Evolutionary conservation across 2,113 vertebrate species (phyloP).

Genomic region (Pelodiscus sinensis): DNA sequence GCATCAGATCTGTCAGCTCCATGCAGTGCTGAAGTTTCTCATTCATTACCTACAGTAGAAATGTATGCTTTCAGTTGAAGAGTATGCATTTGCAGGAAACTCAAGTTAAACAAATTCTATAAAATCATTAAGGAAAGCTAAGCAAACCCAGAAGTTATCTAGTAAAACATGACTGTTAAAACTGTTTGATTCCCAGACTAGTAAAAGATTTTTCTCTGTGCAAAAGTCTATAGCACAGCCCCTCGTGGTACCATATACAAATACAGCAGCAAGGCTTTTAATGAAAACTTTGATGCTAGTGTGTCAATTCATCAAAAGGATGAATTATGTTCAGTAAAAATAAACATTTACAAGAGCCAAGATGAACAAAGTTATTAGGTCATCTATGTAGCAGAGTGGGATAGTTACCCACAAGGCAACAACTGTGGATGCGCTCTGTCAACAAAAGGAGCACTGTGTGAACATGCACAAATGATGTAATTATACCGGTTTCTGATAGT

Average conservation of each 20-base stretch:
- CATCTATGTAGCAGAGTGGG: not conserved
- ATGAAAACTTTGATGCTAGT: not conserved
- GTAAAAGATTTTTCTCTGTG: not conserved
- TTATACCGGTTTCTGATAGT: too few species aligned
- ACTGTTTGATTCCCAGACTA: not conserved
- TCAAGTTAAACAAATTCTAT: not conserved
- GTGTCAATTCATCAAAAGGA: not conserved
- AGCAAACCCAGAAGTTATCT: not conserved
- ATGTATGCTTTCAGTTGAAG: not conserved
- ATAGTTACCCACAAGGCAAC: too few species aligned
- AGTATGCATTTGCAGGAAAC: not conserved
- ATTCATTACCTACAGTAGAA: constrained; percentile 89
- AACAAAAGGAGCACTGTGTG: too few species aligned
- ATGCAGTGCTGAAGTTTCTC: constrained; percentile 97
- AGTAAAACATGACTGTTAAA: not conserved
- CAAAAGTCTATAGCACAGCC: not conserved
- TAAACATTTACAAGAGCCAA: not conserved
- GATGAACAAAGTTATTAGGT: not conserved
- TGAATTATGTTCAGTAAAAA: not conserved
- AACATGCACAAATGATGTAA: too few species aligned
- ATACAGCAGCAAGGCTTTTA: not conserved
- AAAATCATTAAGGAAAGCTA: not conserved
- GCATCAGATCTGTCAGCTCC: constrained; percentile 95
- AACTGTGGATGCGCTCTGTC: too few species aligned
- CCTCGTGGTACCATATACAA: not conserved